Evolutionary conservation across 2,113 vertebrate species (phyloP).

Genomic region (Syrmaticus mikado): DNA sequence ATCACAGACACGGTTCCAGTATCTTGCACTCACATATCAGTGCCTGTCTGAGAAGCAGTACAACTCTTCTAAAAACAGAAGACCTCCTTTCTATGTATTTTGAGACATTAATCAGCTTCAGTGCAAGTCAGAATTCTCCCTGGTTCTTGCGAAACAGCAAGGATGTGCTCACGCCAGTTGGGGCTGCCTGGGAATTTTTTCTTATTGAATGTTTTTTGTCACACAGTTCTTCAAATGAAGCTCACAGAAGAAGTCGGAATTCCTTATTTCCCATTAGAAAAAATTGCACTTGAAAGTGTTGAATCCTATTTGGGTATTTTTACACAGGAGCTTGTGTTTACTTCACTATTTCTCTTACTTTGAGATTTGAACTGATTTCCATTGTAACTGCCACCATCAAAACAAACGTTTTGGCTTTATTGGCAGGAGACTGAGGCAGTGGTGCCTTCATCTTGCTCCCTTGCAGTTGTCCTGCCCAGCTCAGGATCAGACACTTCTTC

Average conservation of each 20-base stretch:
- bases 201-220: background rate
- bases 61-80: slow-evolving; percentile 66
- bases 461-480: background rate
- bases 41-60: slow-evolving; percentile 59
- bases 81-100: slow-evolving; percentile 69
- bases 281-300: background rate
- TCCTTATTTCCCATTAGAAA: slow-evolving; percentile 29
- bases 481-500: background rate
- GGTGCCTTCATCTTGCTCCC: background rate
- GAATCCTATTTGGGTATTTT: background rate
- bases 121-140: slow-evolving; percentile 18
- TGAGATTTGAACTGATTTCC: background rate
- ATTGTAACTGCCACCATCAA: background rate
- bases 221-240: slow-evolving; percentile 10
- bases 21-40: slow-evolving; percentile 8
- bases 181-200: slow-evolving; percentile 47
- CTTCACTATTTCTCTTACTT: background rate
- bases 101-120: slow-evolving; percentile 63
- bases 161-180: slow-evolving; percentile 20
- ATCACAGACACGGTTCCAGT: background rate
- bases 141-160: slow-evolving; percentile 56
- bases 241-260: slow-evolving; percentile 29
- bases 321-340: background rate
- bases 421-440: background rate
- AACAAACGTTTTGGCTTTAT: background rate